phyloP scores from a whole-genome alignment of 1,140 invertebrate species.

The Batillaria attramentaria region DNA sequence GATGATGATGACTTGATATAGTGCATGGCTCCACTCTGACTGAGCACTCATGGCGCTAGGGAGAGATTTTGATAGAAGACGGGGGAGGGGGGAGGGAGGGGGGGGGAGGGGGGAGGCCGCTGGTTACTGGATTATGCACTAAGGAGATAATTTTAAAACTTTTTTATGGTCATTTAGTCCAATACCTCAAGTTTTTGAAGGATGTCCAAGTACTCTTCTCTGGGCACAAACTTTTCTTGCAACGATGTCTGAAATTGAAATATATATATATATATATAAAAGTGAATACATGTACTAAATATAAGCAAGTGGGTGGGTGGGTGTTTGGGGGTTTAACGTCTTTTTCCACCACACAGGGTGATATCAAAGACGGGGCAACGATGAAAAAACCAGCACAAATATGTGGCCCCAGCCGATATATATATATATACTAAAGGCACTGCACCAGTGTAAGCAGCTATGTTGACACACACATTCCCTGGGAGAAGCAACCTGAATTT shows the following conservation, averaged over 20 bases:
- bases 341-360: no score
- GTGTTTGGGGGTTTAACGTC: no score
- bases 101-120: no score
- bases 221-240: constrained; percentile 42
- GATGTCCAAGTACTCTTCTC: constrained; percentile 38
- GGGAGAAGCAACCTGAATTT: not conserved
- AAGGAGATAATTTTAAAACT: not conserved
- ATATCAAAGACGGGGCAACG: no score
- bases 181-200: constrained; percentile 39
- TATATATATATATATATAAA: not conserved
- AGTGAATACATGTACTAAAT: not conserved
- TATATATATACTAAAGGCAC: not conserved
- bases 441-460: no score
- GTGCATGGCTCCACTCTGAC: no score
- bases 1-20: no score
- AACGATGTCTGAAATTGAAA: constrained; percentile 30
- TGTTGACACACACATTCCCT: no score
- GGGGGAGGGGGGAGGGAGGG: no score
- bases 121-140: not conserved
- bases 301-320: no score
- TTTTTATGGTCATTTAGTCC: not conserved
- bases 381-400: no score
- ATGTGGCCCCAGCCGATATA: no score
- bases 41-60: not conserved
- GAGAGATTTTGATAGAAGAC: not conserved